Percentiles rank a stretch among this genome's conserved stretches.
Evolutionary conservation across 2,888 invertebrate genomes (phyloP).

Genomic region (Bhutanitis thaidina): DNA sequence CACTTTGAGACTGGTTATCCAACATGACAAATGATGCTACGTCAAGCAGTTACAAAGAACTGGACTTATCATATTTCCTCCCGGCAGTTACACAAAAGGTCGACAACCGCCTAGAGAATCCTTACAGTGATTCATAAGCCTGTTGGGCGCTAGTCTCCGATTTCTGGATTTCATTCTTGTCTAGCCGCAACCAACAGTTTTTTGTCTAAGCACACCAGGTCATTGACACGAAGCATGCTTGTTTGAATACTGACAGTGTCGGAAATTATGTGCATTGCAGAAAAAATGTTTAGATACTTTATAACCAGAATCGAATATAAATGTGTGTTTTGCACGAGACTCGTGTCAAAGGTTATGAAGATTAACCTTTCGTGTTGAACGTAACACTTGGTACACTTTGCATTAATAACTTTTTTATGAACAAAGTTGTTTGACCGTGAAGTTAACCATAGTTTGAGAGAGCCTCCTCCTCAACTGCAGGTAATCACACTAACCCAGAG

Average conservation of each 20-base stretch:
- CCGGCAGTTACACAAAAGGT: conserved; percentile 6
- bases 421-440: too few species aligned
- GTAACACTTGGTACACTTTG: too few species aligned
- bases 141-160: conserved; percentile 15
- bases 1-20: too few species aligned
- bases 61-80: not conserved
- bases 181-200: conserved; percentile 13
- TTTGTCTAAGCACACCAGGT: conserved; percentile 14
- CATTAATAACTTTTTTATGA: too few species aligned
- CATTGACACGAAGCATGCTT: conserved; percentile 1
- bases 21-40: too few species aligned
- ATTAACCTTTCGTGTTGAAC: too few species aligned
- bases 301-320: conserved; percentile 1
- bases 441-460: too few species aligned
- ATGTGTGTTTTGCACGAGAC: too few species aligned
- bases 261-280: not conserved
- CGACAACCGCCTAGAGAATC: conserved; percentile 12
- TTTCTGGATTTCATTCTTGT: conserved; percentile 20
- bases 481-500: too few species aligned
- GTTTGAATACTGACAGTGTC: not conserved
- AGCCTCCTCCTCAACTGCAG: too few species aligned
- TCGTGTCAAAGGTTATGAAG: too few species aligned
- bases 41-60: not conserved
- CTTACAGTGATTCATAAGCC: conserved; percentile 20
- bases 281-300: not conserved